A percentile compares a stretch with the other conserved stretches of the same genome.
Conservation (phyloP, 1,140 invertebrate genomes). For the Macrobrachium nipponense region DNA sequence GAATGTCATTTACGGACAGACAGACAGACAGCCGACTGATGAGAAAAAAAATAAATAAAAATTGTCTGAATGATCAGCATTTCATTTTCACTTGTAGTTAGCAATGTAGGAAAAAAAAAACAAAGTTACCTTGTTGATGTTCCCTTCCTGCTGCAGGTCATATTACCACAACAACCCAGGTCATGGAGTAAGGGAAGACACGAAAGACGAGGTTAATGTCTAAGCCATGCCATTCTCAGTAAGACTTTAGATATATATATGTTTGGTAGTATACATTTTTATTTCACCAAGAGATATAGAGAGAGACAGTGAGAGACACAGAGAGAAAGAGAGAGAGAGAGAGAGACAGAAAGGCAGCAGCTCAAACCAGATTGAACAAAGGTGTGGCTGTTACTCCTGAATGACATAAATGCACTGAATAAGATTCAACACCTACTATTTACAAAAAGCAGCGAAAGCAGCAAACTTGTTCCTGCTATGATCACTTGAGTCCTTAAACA, state of each 20-base stretch:
- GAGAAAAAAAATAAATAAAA: background rate
- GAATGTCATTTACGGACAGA: background rate
- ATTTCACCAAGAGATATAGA: no score
- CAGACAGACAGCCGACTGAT: background rate
- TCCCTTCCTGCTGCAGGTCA: slow-evolving; percentile 29
- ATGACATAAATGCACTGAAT: no score
- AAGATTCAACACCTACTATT: no score
- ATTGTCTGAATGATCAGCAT: background rate
- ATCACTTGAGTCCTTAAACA: no score
- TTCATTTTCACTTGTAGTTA: background rate
- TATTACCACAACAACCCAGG: slow-evolving; percentile 26
- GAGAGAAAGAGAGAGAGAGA: background rate
- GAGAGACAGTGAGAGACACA: background rate
- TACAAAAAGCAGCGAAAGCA: no score
- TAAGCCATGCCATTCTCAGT: slow-evolving; percentile 27
- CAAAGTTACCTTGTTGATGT: slow-evolving; percentile 27
- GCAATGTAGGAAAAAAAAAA: background rate
- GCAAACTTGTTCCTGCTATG: no score
- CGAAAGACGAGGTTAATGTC: slow-evolving; percentile 27
- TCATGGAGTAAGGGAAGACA: slow-evolving; percentile 23
- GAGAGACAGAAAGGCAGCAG: no score
- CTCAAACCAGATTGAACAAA: no score
- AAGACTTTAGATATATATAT: slow-evolving; percentile 23
- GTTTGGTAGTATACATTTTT: no score
- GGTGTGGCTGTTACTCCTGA: no score